A percentile compares a stretch with the other conserved stretches of the same genome.
phyloP scores from a whole-genome alignment of 2,888 invertebrate species.

The Coelinius sp. region DNA sequence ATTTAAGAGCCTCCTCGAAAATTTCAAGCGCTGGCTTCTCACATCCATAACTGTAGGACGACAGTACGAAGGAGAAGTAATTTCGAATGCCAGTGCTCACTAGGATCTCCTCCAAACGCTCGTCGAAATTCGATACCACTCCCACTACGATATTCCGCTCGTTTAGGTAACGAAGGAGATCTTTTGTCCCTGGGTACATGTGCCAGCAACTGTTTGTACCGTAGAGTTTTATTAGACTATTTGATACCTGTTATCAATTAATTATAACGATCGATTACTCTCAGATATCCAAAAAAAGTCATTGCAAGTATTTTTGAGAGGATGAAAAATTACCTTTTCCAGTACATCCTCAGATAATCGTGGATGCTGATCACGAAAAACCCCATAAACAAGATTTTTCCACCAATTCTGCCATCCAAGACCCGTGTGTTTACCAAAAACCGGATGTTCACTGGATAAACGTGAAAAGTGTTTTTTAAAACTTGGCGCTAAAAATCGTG shows the following conservation, averaged over 20 bases:
- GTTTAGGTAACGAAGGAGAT: constrained; percentile 77
- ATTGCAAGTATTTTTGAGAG: background rate
- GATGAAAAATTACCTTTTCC: constrained; percentile 56
- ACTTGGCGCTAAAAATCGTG: constrained; percentile 74
- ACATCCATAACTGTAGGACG: constrained; percentile 81
- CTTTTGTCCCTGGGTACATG: constrained; percentile 76
- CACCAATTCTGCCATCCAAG: constrained; percentile 89
- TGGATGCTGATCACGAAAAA: constrained; percentile 75
- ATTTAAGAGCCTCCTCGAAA: constrained; percentile 76
- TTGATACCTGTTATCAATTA: constrained; percentile 70
- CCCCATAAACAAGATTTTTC: constrained; percentile 78
- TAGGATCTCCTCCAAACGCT: constrained; percentile 81
- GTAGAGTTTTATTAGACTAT: constrained; percentile 79
- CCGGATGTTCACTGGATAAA: constrained; percentile 81
- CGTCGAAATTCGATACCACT: constrained; percentile 91
- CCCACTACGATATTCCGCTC: constrained; percentile 74
- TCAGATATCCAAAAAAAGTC: background rate
- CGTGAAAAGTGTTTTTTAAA: constrained; percentile 78
- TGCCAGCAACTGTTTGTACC: constrained; percentile 83
- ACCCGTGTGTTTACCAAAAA: constrained; percentile 81
- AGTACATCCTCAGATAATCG: constrained; percentile 55
- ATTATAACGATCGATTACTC: background rate
- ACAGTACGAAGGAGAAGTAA: constrained; percentile 85
- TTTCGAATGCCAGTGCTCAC: constrained; percentile 77
- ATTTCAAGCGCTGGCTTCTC: constrained; percentile 85